Conservation (phyloP, 2,888 invertebrate genomes). For the Noctua janthe region DNA sequence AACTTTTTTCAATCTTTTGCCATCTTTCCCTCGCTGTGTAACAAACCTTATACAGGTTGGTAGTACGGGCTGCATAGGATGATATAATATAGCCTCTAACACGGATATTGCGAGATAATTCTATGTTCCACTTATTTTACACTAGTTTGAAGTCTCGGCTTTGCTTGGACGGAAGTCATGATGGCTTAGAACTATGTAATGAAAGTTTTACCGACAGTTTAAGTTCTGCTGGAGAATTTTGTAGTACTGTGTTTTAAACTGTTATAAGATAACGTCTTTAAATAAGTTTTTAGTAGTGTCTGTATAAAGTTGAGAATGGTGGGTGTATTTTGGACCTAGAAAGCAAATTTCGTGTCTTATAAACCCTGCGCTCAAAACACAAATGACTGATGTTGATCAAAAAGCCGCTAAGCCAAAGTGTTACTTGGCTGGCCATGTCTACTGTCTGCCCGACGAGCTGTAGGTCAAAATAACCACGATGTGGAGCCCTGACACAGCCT, state of each 20-base stretch:
- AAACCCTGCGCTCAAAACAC: neutral
- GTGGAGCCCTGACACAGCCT: too few relatives aligned
- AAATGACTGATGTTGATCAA: too few relatives aligned
- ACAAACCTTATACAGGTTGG: constrained; percentile 74
- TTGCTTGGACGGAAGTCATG: constrained; percentile 66
- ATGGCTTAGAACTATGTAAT: constrained; percentile 57
- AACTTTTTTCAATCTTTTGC: constrained; percentile 27
- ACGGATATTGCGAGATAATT: constrained; percentile 84
- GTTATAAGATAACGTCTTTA: constrained; percentile 15
- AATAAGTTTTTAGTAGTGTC: constrained; percentile 27
- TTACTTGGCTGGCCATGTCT: too few relatives aligned
- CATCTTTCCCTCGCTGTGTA: constrained; percentile 61
- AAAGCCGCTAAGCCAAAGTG: too few relatives aligned
- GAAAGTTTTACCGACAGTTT: constrained; percentile 52
- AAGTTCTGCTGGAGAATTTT: constrained; percentile 38
- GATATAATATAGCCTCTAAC: constrained; percentile 83
- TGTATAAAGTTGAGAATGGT: neutral
- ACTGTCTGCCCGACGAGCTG: too few relatives aligned
- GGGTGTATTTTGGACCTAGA: neutral
- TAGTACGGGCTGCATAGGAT: constrained; percentile 75
- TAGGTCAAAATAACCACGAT: too few relatives aligned
- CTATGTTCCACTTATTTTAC: constrained; percentile 81
- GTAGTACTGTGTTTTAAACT: constrained; percentile 36
- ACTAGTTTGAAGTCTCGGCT: constrained; percentile 65
- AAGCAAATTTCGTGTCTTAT: neutral